Evolutionary conservation across 2,113 vertebrate genomes (phyloP).

Genomic region (Sander lucioperca): DNA sequence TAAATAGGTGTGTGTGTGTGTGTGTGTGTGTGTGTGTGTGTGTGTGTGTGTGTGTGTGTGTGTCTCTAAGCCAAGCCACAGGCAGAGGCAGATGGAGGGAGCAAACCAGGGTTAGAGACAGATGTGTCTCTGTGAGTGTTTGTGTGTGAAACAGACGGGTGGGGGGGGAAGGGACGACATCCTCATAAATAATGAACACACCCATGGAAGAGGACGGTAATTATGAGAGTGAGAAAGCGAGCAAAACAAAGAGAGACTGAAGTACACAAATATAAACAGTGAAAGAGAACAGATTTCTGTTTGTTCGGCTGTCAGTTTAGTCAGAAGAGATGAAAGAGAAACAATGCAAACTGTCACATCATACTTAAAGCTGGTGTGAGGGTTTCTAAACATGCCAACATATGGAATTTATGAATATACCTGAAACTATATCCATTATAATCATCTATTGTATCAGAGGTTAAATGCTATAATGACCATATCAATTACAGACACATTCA

Average conservation of each 20-base stretch:
- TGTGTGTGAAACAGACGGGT: conserved; percentile 12
- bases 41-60: conserved; percentile 13
- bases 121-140: conserved; percentile 43
- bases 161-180: not conserved
- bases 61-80: conserved; percentile 39
- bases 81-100: conserved; percentile 56
- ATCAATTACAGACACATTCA: no score
- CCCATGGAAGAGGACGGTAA: conserved; percentile 12
- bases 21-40: conserved; percentile 26
- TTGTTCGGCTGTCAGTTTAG: not conserved
- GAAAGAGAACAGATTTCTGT: not conserved
- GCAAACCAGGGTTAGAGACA: conserved; percentile 54
- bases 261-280: not conserved
- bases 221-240: not conserved
- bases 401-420: not conserved
- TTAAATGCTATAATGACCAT: no score
- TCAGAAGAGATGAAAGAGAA: not conserved
- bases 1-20: conserved; percentile 29
- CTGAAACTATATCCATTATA: not conserved
- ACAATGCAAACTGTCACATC: not conserved
- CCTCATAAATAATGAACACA: conserved; percentile 49
- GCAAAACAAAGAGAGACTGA: no score
- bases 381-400: not conserved
- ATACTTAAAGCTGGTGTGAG: not conserved
- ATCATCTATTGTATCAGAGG: not conserved